phyloP scores from a whole-genome alignment of 2,113 vertebrate species.

The Cebidichthys violaceus region DNA sequence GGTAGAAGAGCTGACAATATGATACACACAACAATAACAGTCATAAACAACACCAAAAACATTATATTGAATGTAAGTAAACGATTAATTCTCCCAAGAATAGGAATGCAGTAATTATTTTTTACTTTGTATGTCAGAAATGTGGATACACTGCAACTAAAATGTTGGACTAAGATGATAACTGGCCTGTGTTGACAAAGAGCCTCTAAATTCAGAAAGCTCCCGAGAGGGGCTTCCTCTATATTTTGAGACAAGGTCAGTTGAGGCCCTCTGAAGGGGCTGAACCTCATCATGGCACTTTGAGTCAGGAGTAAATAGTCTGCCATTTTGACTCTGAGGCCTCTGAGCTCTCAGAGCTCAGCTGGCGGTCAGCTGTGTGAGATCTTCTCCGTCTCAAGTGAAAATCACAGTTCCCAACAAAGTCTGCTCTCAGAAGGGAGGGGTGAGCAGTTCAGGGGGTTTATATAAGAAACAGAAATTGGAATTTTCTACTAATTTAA shows the following conservation, averaged over 20 bases:
- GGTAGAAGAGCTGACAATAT: slow-evolving; percentile 89
- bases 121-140: neutral
- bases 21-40: neutral
- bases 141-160: neutral
- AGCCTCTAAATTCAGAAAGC: slow-evolving; percentile 21
- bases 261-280: slow-evolving; percentile 11
- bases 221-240: slow-evolving; percentile 8
- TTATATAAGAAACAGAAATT: neutral
- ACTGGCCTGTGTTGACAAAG: slow-evolving; percentile 2
- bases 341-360: slow-evolving; percentile 33
- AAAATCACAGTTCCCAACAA: slow-evolving; percentile 27
- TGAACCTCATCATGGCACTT: slow-evolving; percentile 8
- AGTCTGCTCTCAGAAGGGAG: slow-evolving; percentile 1
- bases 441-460: neutral
- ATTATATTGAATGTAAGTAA: neutral
- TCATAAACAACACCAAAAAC: neutral
- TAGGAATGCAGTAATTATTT: neutral
- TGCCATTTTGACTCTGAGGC: neutral
- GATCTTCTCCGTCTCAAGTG: slow-evolving; percentile 10
- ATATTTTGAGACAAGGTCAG: slow-evolving; percentile 38
- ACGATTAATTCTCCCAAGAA: neutral
- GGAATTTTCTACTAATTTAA: neutral
- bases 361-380: slow-evolving; percentile 21
- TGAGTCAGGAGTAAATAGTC: neutral
- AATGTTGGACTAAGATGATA: neutral